Evolutionary conservation across 2,888 invertebrate genomes (phyloP).

Genomic region (Anorthoa munda): DNA sequence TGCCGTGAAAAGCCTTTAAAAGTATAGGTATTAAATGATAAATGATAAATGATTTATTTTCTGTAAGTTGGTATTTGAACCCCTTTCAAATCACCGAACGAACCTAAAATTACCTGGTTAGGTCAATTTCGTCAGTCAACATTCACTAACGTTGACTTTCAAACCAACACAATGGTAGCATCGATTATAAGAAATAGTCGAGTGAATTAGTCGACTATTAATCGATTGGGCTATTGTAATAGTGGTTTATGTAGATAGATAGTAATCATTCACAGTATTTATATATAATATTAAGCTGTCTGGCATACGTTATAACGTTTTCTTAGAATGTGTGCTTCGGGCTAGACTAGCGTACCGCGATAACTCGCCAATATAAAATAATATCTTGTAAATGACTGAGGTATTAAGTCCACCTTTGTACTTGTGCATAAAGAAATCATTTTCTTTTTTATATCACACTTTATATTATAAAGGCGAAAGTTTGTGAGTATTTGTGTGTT

Average conservation of each 20-base stretch:
- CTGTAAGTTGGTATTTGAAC: too few species aligned
- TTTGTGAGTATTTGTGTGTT: too few species aligned
- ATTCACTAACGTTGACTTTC: constrained; percentile 15
- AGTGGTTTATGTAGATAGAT: not conserved
- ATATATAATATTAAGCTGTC: not conserved
- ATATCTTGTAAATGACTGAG: too few species aligned
- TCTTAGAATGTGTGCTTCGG: not conserved
- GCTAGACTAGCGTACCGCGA: too few species aligned
- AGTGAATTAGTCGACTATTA: constrained; percentile 25
- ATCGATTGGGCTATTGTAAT: constrained; percentile 27
- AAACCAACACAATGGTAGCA: constrained; percentile 28
- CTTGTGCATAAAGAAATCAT: too few species aligned
- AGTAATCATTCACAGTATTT: not conserved
- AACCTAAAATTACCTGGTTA: constrained; percentile 11
- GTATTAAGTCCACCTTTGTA: too few species aligned
- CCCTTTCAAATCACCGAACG: not conserved
- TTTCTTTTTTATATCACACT: too few species aligned
- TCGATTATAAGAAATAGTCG: constrained; percentile 41
- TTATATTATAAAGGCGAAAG: too few species aligned
- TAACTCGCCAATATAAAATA: too few species aligned
- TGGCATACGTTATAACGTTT: not conserved
- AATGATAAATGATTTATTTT: too few species aligned
- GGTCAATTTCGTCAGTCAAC: constrained; percentile 35
- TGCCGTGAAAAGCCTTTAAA: not conserved
- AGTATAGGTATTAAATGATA: too few species aligned